A percentile compares a stretch with the other conserved stretches of the same genome.
phyloP scores from a whole-genome alignment of 2,797 vertebrate genomes.

The Anas flavirostris region DNA sequence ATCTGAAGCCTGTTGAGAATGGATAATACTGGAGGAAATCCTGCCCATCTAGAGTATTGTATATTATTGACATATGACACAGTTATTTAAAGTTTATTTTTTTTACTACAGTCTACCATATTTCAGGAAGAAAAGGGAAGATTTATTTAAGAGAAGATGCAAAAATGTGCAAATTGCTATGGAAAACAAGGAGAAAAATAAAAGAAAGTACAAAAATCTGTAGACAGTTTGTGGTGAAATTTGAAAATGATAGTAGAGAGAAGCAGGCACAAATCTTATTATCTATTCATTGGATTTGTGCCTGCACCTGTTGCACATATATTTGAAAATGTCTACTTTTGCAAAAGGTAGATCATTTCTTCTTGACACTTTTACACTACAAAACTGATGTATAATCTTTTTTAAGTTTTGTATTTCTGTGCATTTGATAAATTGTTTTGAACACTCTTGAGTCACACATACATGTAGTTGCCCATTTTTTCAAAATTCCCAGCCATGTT shows the following conservation, averaged over 20 bases:
- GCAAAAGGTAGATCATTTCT: slow-evolving; percentile 58
- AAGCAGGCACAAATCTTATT: slow-evolving; percentile 64
- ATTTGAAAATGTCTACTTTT: slow-evolving; percentile 72
- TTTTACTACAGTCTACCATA: not conserved
- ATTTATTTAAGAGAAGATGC: not conserved
- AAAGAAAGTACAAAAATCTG: slow-evolving; percentile 40
- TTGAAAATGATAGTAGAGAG: slow-evolving; percentile 68
- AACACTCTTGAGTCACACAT: slow-evolving; percentile 40
- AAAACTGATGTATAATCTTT: slow-evolving; percentile 55
- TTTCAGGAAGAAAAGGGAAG: not conserved
- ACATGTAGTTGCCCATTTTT: not conserved
- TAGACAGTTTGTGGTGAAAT: slow-evolving; percentile 52
- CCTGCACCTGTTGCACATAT: slow-evolving; percentile 54
- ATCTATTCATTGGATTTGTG: slow-evolving; percentile 74
- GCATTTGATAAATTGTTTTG: slow-evolving; percentile 68
- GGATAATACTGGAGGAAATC: not conserved
- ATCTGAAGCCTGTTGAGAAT: not conserved
- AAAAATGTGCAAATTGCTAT: not conserved
- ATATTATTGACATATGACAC: not conserved
- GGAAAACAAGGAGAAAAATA: slow-evolving; percentile 21
- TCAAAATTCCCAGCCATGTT: slow-evolving; percentile 17
- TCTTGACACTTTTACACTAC: slow-evolving; percentile 53
- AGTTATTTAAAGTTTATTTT: not conserved
- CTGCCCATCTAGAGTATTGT: not conserved
- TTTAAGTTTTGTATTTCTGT: slow-evolving; percentile 63